phyloP scores from a whole-genome alignment of 2,113 vertebrate species.

The Enhydra lutris region DNA sequence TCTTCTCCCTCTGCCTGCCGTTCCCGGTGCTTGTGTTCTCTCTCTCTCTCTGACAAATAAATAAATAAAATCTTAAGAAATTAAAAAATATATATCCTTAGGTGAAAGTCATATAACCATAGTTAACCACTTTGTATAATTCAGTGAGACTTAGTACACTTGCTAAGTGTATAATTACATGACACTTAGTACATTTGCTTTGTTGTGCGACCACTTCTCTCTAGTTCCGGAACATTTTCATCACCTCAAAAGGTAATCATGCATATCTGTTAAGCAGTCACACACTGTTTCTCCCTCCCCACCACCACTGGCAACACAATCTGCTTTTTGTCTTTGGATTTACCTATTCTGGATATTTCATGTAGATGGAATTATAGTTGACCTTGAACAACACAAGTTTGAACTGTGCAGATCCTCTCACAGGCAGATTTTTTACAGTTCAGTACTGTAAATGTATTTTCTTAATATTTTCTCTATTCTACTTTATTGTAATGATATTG shows the following conservation, averaged over 20 bases:
- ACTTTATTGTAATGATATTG: background rate
- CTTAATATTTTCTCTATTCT: background rate
- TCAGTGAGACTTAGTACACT: background rate
- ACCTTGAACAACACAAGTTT: background rate
- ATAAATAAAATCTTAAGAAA: too few relatives aligned
- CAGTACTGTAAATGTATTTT: background rate
- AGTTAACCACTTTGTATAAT: background rate
- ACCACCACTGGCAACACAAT: background rate
- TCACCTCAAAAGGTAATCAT: background rate
- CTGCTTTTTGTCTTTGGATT: background rate
- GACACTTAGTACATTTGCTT: background rate
- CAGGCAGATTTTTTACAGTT: background rate
- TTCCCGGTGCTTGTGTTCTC: too few relatives aligned
- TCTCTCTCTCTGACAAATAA: too few relatives aligned
- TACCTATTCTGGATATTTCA: background rate
- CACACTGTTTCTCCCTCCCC: background rate
- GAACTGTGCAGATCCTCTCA: background rate
- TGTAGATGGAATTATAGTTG: background rate
- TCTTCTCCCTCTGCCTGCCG: too few relatives aligned
- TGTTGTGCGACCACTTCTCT: background rate
- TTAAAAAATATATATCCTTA: too few relatives aligned
- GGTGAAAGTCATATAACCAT: background rate
- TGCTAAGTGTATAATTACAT: background rate
- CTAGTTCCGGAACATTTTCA: conserved; percentile 21
- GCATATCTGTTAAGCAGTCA: background rate